Evolutionary conservation across 1,140 invertebrate genomes (phyloP).

Genomic region (Linepithema humile): DNA sequence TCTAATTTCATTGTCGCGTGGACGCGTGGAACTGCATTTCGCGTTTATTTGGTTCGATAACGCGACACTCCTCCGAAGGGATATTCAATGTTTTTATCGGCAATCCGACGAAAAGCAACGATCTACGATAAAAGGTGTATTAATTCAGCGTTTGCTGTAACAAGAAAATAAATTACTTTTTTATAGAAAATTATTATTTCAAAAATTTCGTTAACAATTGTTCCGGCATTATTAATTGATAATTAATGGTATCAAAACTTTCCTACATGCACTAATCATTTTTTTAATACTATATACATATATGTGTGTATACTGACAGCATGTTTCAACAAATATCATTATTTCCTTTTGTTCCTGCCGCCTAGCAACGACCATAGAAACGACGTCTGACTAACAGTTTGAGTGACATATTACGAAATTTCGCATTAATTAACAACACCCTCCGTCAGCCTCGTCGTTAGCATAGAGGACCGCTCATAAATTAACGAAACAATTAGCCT

Average conservation of each 20-base stretch:
- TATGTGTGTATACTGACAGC: neutral
- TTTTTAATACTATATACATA: neutral
- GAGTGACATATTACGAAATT: conserved; percentile 22
- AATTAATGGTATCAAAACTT: neutral
- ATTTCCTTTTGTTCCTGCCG: neutral
- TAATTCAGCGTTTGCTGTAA: neutral
- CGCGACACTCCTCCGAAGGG: neutral
- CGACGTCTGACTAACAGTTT: conserved; percentile 10
- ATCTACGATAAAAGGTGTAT: neutral
- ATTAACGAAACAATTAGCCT: conserved; percentile 72
- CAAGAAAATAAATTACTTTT: neutral
- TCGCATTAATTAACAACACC: conserved; percentile 43
- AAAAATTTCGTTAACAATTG: neutral
- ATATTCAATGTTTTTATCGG: conserved; percentile 23
- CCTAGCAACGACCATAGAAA: conserved; percentile 10
- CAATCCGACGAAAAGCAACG: conserved; percentile 20
- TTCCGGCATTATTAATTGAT: neutral
- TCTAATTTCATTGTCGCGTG: conserved; percentile 49
- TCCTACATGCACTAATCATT: neutral
- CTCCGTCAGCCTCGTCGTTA: conserved; percentile 44
- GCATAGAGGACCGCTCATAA: conserved; percentile 57
- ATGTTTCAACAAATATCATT: neutral
- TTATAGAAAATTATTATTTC: neutral
- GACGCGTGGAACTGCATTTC: conserved; percentile 42
- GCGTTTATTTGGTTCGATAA: conserved; percentile 48